Base-by-base conservation (phyloP, 2,888 invertebrate genomes). In the Linyphia triangularis region DNA sequence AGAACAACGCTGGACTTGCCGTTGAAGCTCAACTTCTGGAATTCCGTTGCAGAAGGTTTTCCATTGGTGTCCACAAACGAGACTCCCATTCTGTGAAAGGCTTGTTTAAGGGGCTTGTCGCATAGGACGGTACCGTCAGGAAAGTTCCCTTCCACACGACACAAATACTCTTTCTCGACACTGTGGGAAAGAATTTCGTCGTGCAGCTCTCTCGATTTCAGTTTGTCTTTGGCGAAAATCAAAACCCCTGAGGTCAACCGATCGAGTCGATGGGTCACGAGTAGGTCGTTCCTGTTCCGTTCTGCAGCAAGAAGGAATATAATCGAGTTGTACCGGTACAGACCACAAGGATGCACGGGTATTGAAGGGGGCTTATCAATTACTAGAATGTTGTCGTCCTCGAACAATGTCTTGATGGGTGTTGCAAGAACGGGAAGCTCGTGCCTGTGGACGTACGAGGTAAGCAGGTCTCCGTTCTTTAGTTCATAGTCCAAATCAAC, bases 291-390 rank as follows among this genome's bases (percentile, higher is more conserved):
- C 93, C 97, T 94, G 93, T 97, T 97, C 93, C 97, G 96, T 93
- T 99, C 98, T 93, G 98, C 98, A 91, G 97, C 97, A 92, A 99
- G 95, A 92, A 99, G 98, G 93, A 97, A 98, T 84, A 97, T 96
- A 90, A 99, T 96, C 5, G 98, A 97, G 94, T 99, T 99, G 94
- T 98, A 97, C 79, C 98, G 95, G 94, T 99, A 99, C 92, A 99
- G 95, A 90, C 99, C 99, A 93, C 99, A 99, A 2, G 99, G 99
- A 93, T 99, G 99, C 88, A 98, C 98, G 94, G 99, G 99, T 95
- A 99, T 98, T 94, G 99, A 99, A 94, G 98, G 97, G 94, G 99
- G 99, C 96, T 99, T 99, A 96, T 99, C 98, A 94, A 99, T 97
- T 94, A 99, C 99, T 94, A 99, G 96, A 95, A 99, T 95, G 95